Percentiles rank a stretch among this genome's conserved stretches.
These are phyloP conservation scores for Ormyrus nitidulus DNA, from an alignment of 2,888 invertebrate species.

Conservation along the genomic window DNA sequence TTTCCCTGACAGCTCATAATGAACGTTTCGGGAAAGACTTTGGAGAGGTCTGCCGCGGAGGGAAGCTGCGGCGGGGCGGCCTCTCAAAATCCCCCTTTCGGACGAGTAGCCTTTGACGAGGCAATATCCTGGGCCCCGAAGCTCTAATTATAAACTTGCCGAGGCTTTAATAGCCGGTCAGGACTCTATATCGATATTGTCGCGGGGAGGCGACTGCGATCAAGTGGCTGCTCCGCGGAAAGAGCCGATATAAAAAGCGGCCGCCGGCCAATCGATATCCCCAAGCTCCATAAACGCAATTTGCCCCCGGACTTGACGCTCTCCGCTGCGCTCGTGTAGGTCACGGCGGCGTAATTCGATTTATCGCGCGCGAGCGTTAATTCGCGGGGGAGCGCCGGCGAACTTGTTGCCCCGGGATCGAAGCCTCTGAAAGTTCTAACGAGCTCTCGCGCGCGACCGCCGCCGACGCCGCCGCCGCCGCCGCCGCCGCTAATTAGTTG, in stretches of 20 bases:
- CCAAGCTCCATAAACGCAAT: slow-evolving; percentile 23
- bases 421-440: slow-evolving; percentile 7
- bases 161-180: slow-evolving; percentile 57
- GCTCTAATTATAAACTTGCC: slow-evolving; percentile 64
- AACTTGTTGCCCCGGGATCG: slow-evolving; percentile 35
- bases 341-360: slow-evolving; percentile 22
- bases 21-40: slow-evolving; percentile 19
- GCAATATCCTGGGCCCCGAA: slow-evolving; percentile 56
- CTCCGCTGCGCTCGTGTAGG: slow-evolving; percentile 2
- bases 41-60: not conserved
- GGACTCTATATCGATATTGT: slow-evolving; percentile 47
- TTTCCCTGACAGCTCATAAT: not conserved
- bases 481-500: slow-evolving; percentile 50
- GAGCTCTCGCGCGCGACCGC: not conserved
- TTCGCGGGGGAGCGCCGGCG: slow-evolving; percentile 6
- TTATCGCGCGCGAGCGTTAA: slow-evolving; percentile 16
- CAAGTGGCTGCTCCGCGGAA: not conserved
- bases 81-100: slow-evolving; percentile 49
- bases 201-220: slow-evolving; percentile 2
- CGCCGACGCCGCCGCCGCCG: slow-evolving; percentile 1
- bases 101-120: slow-evolving; percentile 53
- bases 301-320: not conserved
- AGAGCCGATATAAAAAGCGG: not conserved
- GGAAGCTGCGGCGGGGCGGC: slow-evolving; percentile 2
- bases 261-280: not conserved